Percentiles rank a stretch among this genome's conserved stretches.
phyloP scores from a whole-genome alignment of 2,797 vertebrate species.

The Brachyrhaphis roseni region DNA sequence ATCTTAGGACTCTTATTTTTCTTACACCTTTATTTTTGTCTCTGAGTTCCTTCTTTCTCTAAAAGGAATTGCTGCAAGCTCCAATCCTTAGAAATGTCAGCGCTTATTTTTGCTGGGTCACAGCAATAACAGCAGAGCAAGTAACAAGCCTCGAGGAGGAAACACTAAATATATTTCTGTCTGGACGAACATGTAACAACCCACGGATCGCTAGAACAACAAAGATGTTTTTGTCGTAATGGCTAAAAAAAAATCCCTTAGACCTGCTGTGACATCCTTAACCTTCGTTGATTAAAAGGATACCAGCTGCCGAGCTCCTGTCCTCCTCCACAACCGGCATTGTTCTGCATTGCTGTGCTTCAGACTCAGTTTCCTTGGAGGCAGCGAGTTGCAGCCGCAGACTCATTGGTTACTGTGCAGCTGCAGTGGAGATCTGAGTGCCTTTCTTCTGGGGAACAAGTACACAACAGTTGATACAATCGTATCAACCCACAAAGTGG shows the following conservation, averaged over 20 bases:
- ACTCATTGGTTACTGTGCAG: slow-evolving; percentile 14
- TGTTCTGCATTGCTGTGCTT: slow-evolving; percentile 16
- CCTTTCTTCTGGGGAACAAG: not conserved
- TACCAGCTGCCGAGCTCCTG: not conserved
- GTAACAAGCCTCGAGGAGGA: not conserved
- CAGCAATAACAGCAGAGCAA: not conserved
- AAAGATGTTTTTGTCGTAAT: not conserved
- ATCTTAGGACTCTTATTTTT: not conserved
- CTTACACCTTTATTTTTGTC: not conserved
- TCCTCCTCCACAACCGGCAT: not conserved
- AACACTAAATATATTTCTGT: not conserved
- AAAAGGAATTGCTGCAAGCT: not conserved
- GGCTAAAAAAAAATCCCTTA: not conserved
- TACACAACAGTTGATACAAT: no score
- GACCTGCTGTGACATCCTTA: slow-evolving; percentile 25
- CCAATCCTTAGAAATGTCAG: not conserved
- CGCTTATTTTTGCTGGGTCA: slow-evolving; percentile 21
- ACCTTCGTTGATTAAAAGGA: not conserved
- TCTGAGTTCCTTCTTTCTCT: not conserved
- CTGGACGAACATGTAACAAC: not conserved
- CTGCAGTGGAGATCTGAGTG: slow-evolving; percentile 3
- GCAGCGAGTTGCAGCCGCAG: not conserved
- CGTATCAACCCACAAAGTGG: not conserved
- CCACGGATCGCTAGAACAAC: not conserved
- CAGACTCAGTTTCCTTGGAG: slow-evolving; percentile 15